A percentile compares a stretch with the other conserved stretches of the same genome.
Conservation (phyloP, 1,140 invertebrate species). For the Teleopsis dalmanni region DNA sequence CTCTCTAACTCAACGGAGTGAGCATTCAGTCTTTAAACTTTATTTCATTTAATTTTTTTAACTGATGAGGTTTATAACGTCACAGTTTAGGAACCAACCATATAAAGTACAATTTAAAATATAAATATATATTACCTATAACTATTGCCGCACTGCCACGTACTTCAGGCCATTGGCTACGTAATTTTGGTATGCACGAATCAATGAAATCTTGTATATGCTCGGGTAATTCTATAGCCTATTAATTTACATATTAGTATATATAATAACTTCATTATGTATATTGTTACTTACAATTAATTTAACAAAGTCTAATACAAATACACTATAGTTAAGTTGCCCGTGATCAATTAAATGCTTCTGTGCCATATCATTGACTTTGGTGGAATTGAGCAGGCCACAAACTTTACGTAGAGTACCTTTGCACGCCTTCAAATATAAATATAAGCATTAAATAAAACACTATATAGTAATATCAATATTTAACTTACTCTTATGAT, state of each 20-base stretch:
- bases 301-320: slow-evolving; percentile 63
- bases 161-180: slow-evolving; percentile 60
- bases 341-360: slow-evolving; percentile 62
- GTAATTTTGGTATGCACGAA: slow-evolving; percentile 61
- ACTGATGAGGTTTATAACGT: too few species aligned
- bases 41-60: too few species aligned
- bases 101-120: not conserved
- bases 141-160: slow-evolving; percentile 65
- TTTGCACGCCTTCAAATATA: slow-evolving; percentile 58
- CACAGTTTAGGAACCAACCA: too few species aligned
- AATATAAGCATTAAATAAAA: slow-evolving; percentile 40
- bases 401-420: slow-evolving; percentile 58
- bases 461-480: slow-evolving; percentile 42
- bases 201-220: slow-evolving; percentile 60
- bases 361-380: slow-evolving; percentile 63
- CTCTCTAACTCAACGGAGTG: too few species aligned
- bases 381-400: slow-evolving; percentile 55
- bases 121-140: slow-evolving; percentile 47
- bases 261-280: not conserved
- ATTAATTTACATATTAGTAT: slow-evolving; percentile 15
- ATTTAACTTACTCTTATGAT: slow-evolving; percentile 57
- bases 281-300: slow-evolving; percentile 51
- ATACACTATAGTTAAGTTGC: slow-evolving; percentile 61
- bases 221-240: slow-evolving; percentile 59
- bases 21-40: too few species aligned